Conservation (phyloP, 2,888 invertebrate species). For the Dorcus hopei region DNA sequence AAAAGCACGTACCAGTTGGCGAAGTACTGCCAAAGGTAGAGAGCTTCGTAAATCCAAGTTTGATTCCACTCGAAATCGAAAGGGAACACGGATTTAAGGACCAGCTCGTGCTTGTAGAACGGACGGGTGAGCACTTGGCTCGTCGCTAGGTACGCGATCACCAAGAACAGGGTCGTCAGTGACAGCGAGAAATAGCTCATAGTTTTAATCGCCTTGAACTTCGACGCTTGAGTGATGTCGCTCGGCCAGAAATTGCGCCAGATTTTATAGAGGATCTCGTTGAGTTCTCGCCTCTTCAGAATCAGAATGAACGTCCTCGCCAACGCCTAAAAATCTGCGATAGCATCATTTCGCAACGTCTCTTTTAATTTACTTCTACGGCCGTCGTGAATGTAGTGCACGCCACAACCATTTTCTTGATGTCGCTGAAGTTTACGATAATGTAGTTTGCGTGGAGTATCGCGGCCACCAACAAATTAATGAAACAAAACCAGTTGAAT, state of each 20-base stretch:
- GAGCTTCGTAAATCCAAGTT: slow-evolving; percentile 19
- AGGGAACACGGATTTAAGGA: slow-evolving; percentile 6
- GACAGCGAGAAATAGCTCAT: neutral
- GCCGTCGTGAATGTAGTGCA: slow-evolving; percentile 1
- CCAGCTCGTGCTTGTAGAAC: neutral
- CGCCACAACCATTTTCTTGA: neutral
- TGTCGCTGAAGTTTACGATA: neutral
- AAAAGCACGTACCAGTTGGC: slow-evolving; percentile 15
- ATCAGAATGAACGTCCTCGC: neutral
- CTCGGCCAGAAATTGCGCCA: slow-evolving; percentile 5
- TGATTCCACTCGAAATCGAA: slow-evolving; percentile 17
- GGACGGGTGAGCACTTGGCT: neutral
- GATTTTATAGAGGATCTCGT: slow-evolving; percentile 1
- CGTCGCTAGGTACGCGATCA: neutral
- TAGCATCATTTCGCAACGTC: neutral
- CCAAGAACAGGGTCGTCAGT: neutral
- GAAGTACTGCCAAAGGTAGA: slow-evolving; percentile 19
- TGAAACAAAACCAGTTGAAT: slow-evolving; percentile 4
- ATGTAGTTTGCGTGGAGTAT: slow-evolving; percentile 4
- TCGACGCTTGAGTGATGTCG: neutral
- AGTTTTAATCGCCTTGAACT: neutral
- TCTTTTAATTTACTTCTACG: neutral
- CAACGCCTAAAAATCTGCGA: neutral
- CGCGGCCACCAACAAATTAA: neutral
- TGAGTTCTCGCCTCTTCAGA: neutral